Conservation (phyloP, 2,113 vertebrate genomes). For the Reinhardtius hippoglossoides region DNA sequence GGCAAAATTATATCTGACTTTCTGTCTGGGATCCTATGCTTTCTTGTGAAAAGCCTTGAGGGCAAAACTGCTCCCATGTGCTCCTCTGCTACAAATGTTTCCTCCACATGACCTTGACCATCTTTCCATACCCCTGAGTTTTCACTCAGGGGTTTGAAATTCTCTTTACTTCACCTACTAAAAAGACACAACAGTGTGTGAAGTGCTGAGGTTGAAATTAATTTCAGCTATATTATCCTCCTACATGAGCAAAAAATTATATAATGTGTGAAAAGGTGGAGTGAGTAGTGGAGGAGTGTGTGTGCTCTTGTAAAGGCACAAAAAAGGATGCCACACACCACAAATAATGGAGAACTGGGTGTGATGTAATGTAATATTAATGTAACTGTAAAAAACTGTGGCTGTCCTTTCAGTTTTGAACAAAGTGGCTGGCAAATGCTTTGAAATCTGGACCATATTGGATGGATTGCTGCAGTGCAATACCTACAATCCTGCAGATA, state of each 20-base stretch:
- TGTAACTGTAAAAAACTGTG: too few relatives aligned
- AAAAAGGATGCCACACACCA: too few relatives aligned
- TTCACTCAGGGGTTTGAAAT: constrained; percentile 1
- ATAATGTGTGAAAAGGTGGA: background rate
- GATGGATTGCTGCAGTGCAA: too few relatives aligned
- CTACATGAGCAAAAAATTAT: background rate
- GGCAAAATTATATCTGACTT: background rate
- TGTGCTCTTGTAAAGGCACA: too few relatives aligned
- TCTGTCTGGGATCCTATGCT: background rate
- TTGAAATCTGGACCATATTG: too few relatives aligned
- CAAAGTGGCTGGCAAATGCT: too few relatives aligned
- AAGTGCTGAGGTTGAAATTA: background rate
- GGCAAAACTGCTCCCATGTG: background rate
- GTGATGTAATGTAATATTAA: too few relatives aligned
- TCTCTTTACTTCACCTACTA: background rate
- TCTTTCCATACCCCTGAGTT: background rate
- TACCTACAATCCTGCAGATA: too few relatives aligned
- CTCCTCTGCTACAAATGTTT: constrained; percentile 41
- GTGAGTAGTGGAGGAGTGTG: too few relatives aligned
- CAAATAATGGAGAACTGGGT: too few relatives aligned
- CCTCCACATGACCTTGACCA: constrained; percentile 31
- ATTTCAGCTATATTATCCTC: background rate
- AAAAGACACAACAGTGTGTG: background rate
- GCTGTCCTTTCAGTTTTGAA: too few relatives aligned
- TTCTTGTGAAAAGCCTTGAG: background rate